Evolutionary conservation across 2,113 vertebrate genomes (phyloP).

Genomic region (Dinomys branickii): DNA sequence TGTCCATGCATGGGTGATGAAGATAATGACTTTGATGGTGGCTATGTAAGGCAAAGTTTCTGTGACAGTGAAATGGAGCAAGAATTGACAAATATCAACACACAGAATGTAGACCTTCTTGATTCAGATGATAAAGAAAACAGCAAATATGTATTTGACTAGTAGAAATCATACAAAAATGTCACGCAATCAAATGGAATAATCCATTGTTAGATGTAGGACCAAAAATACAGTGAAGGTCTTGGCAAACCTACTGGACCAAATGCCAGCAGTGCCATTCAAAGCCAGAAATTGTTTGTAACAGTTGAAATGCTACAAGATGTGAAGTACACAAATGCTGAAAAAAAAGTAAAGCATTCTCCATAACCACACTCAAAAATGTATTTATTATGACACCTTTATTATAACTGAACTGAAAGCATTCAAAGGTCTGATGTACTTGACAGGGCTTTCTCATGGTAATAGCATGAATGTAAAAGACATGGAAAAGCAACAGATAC

Average conservation of each 20-base stretch:
- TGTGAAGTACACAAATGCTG: background rate
- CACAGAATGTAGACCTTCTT: no score
- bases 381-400: background rate
- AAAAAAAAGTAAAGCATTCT: background rate
- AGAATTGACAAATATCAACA: no score
- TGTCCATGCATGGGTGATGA: no score
- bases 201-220: background rate
- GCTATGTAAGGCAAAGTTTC: no score
- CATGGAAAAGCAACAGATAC: background rate
- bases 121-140: no score
- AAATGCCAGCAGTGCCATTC: background rate
- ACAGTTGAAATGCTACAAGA: background rate
- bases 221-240: background rate
- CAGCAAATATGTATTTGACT: background rate
- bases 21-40: no score
- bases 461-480: background rate
- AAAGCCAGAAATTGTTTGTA: background rate
- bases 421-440: background rate
- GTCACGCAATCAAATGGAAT: background rate
- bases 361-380: background rate
- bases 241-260: background rate
- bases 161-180: background rate
- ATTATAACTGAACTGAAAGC: background rate
- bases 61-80: no score
- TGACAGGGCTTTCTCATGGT: background rate